A percentile compares a stretch with the other conserved stretches of the same genome.
Conservation (phyloP, 2,113 vertebrate genomes). For the Dunckerocampus dactyliophorus region DNA sequence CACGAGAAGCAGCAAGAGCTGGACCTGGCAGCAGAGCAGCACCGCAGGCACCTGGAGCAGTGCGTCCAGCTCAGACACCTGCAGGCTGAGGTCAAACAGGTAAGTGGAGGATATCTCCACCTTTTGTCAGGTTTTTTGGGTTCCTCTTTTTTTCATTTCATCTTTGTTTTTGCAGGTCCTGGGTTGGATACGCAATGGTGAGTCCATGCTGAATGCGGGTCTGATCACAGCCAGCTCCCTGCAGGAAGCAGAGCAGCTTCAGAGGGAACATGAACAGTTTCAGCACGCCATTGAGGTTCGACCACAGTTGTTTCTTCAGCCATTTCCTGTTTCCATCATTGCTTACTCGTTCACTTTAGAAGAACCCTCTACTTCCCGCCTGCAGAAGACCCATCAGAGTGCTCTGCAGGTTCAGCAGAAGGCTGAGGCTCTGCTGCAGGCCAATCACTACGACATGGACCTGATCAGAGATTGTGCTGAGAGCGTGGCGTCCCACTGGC, state of each 20-base stretch:
- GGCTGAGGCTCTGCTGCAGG: conserved; percentile 92
- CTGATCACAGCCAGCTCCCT: conserved; percentile 96
- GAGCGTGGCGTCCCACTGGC: conserved; percentile 97
- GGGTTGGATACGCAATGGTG: conserved; percentile 97
- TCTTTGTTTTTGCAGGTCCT: conserved; percentile 76
- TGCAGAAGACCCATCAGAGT: conserved; percentile 96
- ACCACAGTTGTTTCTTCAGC: background rate
- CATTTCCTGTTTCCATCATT: background rate
- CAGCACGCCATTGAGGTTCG: conserved; percentile 96
- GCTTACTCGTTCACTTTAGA: background rate
- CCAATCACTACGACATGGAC: conserved; percentile 97
- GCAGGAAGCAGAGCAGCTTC: conserved; percentile 95
- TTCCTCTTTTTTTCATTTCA: background rate
- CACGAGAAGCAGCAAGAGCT: conserved; percentile 98
- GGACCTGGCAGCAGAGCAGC: conserved; percentile 89
- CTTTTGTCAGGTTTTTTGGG: background rate
- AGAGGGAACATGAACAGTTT: conserved; percentile 97
- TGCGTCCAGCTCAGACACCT: conserved; percentile 96
- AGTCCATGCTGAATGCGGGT: conserved; percentile 96
- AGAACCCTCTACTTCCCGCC: background rate
- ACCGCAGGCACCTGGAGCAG: conserved; percentile 94
- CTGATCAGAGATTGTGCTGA: conserved; percentile 97
- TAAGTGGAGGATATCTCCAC: conserved; percentile 34
- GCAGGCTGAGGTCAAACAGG: conserved; percentile 98
- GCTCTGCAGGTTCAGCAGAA: conserved; percentile 99